Conservation (phyloP, 2,888 invertebrate genomes). For the Melieria picta region DNA sequence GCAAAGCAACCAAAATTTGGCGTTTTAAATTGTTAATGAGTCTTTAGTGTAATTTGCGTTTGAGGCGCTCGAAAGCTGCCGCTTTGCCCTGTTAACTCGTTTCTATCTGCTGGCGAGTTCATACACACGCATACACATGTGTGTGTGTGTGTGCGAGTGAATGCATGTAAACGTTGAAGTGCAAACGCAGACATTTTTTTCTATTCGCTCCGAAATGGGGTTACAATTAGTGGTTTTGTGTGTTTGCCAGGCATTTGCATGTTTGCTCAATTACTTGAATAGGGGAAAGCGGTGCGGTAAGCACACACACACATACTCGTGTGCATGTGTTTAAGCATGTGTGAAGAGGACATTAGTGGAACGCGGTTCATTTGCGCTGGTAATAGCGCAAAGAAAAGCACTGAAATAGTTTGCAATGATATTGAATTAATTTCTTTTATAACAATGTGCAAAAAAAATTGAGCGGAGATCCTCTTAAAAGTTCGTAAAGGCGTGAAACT, state of each 20-base stretch:
- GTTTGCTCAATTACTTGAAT: too few species aligned
- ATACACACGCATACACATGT: background rate
- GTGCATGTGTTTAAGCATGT: background rate
- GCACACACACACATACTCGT: background rate
- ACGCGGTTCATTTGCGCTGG: background rate
- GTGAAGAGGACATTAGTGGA: background rate
- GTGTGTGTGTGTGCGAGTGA: conserved; percentile 8
- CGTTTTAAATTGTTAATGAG: conserved; percentile 40
- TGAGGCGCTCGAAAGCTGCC: background rate
- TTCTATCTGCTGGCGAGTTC: background rate
- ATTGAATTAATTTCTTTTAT: too few species aligned
- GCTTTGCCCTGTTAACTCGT: background rate
- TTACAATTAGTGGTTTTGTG: conserved; percentile 2
- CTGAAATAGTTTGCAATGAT: too few species aligned
- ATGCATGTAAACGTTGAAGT: background rate
- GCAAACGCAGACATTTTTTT: too few species aligned
- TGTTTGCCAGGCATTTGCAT: background rate
- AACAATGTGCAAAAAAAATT: too few species aligned
- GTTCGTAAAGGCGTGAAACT: too few species aligned
- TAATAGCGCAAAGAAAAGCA: too few species aligned
- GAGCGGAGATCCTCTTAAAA: too few species aligned
- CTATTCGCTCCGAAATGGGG: background rate
- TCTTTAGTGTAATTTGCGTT: conserved; percentile 28
- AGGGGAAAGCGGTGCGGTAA: background rate
- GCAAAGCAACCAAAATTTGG: conserved; percentile 29